Conservation (phyloP, 92 coral and sea anemone species). For the Meandrina meandrites region DNA sequence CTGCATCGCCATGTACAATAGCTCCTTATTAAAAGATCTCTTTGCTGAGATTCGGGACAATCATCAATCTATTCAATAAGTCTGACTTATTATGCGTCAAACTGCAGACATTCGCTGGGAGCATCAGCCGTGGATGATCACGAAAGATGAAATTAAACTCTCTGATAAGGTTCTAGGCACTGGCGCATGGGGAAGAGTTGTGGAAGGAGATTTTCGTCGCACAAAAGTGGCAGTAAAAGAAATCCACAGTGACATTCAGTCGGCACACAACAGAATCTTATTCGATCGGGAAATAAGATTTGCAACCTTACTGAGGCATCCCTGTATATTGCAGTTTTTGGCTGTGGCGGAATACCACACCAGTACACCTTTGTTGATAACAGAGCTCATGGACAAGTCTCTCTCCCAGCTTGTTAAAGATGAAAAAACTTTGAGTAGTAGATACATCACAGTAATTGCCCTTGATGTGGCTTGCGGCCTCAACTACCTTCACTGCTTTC, state of each 20-base stretch:
- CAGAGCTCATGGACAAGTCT: conserved; percentile 87
- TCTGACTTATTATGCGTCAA: too few relatives aligned
- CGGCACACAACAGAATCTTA: conserved; percentile 70
- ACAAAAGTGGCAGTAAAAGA: conserved; percentile 84
- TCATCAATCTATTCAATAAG: too few relatives aligned
- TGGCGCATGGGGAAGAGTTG: conserved; percentile 91
- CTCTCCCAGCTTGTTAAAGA: conserved; percentile 65
- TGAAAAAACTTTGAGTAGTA: conserved; percentile 53
- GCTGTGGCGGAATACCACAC: conserved; percentile 82
- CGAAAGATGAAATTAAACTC: conserved; percentile 63
- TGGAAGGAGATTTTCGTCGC: conserved; percentile 82
- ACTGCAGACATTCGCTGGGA: conserved; percentile 65
- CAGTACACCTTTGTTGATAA: conserved; percentile 58
- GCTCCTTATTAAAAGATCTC: too few relatives aligned
- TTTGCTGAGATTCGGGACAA: too few relatives aligned
- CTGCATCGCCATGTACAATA: too few relatives aligned
- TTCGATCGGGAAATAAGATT: conserved; percentile 87
- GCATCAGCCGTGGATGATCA: conserved; percentile 86
- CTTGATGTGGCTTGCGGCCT: conserved; percentile 83
- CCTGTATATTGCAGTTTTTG: conserved; percentile 78
- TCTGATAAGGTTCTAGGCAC: conserved; percentile 79
- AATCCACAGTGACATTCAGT: conserved; percentile 77
- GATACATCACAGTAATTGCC: conserved; percentile 70
- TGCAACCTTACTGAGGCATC: conserved; percentile 79
- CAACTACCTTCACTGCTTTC: conserved; percentile 81